Base-by-base conservation (phyloP, 2,888 invertebrate species). In the Andrena flavipes region DNA sequence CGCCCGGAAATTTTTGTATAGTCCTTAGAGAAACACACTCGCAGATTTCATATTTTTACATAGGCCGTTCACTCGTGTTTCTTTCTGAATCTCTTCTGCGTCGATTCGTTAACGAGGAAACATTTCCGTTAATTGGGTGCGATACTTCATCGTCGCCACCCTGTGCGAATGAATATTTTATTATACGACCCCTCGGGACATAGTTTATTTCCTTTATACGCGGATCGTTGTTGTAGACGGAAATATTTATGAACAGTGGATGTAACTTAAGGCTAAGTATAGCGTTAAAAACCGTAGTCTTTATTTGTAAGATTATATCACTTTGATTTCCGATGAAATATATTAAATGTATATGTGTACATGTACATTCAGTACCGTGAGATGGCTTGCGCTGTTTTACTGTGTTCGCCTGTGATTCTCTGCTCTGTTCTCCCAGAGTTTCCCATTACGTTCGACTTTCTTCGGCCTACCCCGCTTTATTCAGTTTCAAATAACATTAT, bases 251-350 rank as follows among this genome's bases (percentile, higher is more conserved):
- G 77, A 78, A 76, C 80, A 76, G 73, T 82, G 84, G 74, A 76
- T 77, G 84, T 86, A 86, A 80, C 49, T 69, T 86, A 85, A 73
- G 76, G 56, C 75, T 85, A 85, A 76, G 76, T 82, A 16, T 42
- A 84, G 84, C 69, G 75, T 71, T 80, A 77, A 86, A 54, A 56
- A 26, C 20, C 60, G 68, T 85, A 87, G 75, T 26, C 73, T 76
- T 87, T 85, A 80, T 83, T 91, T 91, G 90, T 91, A 91, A 91
- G 89, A 89, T 90, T 90, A 90, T 90, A 90, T 87, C 88, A 86
- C 84, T 88, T 87, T 89, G 86, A 89, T 88, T 90, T 87, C 85
- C 85, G 85, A 87, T 85, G 87, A 90, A 90, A 90, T 90, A 91
- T 89, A 91, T 90, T 85, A 88, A 86, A 87, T 89, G 88, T 89